Evolutionary conservation across 2,797 vertebrate species (phyloP).

Genomic region (Enteromius unitaeniatus): DNA sequence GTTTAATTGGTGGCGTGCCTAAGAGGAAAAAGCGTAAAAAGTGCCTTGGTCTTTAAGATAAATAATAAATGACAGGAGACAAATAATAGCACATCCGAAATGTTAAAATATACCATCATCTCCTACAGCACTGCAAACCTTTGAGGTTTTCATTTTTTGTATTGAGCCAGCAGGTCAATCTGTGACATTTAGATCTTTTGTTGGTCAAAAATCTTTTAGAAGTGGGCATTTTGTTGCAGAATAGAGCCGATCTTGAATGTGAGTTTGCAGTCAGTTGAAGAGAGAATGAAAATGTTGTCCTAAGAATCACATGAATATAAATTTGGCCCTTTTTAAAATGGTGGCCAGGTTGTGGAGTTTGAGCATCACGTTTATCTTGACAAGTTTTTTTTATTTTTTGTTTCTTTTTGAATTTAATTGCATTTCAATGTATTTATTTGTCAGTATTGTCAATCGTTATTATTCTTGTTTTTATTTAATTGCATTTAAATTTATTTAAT

Average conservation of each 20-base stretch:
- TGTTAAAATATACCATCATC: constrained; percentile 7
- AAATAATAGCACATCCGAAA: neutral
- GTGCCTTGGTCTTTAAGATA: neutral
- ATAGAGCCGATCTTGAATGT: neutral
- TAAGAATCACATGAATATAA: neutral
- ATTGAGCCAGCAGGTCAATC: constrained; percentile 5
- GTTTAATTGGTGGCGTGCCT: neutral
- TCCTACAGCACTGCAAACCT: neutral
- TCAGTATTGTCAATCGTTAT: neutral
- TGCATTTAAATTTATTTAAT: neutral
- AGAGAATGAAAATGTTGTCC: neutral
- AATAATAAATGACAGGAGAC: neutral
- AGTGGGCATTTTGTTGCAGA: neutral
- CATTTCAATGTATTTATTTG: neutral
- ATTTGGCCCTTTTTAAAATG: neutral
- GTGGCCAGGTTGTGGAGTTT: neutral
- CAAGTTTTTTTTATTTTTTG: neutral
- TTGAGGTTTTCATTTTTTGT: neutral
- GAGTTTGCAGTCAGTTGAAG: neutral
- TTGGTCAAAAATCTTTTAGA: neutral
- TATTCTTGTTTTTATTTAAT: neutral
- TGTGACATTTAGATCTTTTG: constrained; percentile 20
- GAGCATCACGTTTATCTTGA: neutral
- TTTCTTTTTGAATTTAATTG: neutral
- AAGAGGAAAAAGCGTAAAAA: neutral